Evolutionary conservation across 1,140 invertebrate genomes (phyloP), one percentile per base, ranked within the genome.

Genomic region (Drosophila bifasciata): DNA sequence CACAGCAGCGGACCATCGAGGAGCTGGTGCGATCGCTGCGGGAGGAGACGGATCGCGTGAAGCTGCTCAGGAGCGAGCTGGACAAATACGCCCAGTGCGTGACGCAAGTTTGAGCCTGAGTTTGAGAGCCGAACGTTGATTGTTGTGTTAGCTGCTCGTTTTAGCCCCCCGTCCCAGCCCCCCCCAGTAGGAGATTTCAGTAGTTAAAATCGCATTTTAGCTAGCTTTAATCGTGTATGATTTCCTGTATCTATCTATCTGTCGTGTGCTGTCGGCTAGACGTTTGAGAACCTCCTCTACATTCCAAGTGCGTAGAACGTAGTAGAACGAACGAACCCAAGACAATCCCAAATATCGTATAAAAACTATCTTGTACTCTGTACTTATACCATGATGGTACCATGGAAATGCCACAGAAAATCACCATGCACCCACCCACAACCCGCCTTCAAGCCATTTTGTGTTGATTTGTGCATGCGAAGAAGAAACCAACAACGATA

Each of bases 61-160:
- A 92, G 76, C 85, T 93, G 16, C 67, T 95, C 41, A 93, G 94
- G 62, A 90, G 91, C 28, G 93, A 95, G 79, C 76, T 94, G 44
- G 93, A 94, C 56, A 94, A 94, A 89, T 92, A 94, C 57, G 92
- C 93, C 52, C 92, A 93, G 63, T 94, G 93, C 85, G 93, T 94
- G 78, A 94, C 93, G 62, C 93, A 93, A 81, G 93, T 94, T 83
- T 94, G 93, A 88, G 61, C 58, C 73, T 46, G 45, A n/a, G 32
- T 21, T 36, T 55, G 52, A 55, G 52, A 55, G 52, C 21, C 40
- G 32, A 55, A 44, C 39, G n/a, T 44, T 23, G 11, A 36, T 51
- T 61, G 51, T 74, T 51, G 71, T 64, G 41, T 73, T 73, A 68
- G 58, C 56, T 68, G 63, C 66, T 51, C 49, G 41, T 39, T 57